Conservation (phyloP, 2,113 vertebrate genomes). For the Periophthalmus modestus region DNA sequence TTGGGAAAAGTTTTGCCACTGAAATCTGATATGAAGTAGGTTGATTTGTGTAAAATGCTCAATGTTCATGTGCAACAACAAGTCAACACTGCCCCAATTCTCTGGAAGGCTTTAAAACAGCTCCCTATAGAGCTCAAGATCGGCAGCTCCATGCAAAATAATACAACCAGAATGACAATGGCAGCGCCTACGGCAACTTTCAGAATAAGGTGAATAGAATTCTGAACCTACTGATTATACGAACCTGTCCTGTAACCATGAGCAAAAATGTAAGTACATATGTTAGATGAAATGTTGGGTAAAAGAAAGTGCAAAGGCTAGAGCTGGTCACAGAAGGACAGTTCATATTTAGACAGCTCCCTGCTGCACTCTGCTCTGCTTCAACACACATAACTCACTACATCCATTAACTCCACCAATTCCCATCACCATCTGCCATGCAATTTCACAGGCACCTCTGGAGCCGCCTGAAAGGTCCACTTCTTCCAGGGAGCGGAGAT, state of each 20-base stretch:
- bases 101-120: too few relatives aligned
- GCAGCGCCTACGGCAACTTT: too few relatives aligned
- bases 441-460: slow-evolving; percentile 67
- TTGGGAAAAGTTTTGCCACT: too few relatives aligned
- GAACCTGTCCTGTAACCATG: neutral
- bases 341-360: slow-evolving; percentile 63
- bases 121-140: too few relatives aligned
- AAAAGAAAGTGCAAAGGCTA: slow-evolving; percentile 13
- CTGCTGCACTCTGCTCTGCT: slow-evolving; percentile 49
- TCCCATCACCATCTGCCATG: slow-evolving; percentile 71
- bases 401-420: slow-evolving; percentile 71
- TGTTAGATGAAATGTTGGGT: slow-evolving; percentile 1
- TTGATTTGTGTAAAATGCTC: too few relatives aligned
- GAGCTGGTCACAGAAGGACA: slow-evolving; percentile 59
- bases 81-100: too few relatives aligned
- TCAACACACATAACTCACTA: slow-evolving; percentile 57
- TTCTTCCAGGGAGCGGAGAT: slow-evolving; percentile 47
- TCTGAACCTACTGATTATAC: neutral
- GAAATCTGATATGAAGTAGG: too few relatives aligned
- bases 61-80: too few relatives aligned
- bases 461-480: slow-evolving; percentile 55
- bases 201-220: too few relatives aligned
- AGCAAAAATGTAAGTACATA: neutral
- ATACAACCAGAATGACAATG: too few relatives aligned
- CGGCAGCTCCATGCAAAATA: too few relatives aligned